Conservation (phyloP, 2,113 vertebrate species). For the Maccullochella peelii region DNA sequence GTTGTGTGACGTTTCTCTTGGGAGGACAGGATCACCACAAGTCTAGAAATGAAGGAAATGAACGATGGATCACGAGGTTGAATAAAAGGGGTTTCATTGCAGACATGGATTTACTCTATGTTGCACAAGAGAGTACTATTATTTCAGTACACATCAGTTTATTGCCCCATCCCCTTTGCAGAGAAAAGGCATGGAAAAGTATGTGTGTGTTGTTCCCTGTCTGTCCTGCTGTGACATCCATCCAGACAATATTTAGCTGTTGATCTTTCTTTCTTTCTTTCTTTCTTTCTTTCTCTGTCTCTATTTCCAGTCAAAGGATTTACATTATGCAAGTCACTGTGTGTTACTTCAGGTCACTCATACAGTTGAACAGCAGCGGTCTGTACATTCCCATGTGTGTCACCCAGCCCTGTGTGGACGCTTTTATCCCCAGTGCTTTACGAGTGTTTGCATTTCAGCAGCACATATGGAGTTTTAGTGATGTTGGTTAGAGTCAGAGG, state of each 20-base stretch:
- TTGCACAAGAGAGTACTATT: no score
- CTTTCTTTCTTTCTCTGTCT: not conserved
- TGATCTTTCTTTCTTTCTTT: not conserved
- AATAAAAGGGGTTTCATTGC: not conserved
- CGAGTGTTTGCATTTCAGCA: constrained; percentile 25
- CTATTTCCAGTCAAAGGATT: constrained; percentile 23
- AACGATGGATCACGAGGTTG: not conserved
- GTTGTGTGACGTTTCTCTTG: no score
- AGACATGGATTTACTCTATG: not conserved
- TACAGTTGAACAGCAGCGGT: constrained; percentile 5
- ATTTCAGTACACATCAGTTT: no score
- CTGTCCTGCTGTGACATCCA: not conserved
- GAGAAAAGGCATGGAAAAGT: not conserved
- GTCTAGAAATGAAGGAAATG: not conserved
- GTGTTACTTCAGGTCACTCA: constrained; percentile 19
- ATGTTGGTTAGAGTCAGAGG: not conserved
- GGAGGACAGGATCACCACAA: no score
- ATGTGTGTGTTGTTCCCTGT: not conserved
- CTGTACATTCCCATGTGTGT: constrained; percentile 16
- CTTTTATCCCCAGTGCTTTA: constrained; percentile 18
- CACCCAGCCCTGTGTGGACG: not conserved
- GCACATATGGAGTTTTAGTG: constrained; percentile 20
- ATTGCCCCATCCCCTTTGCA: not conserved
- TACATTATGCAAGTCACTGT: constrained; percentile 38
- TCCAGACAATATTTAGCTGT: not conserved